Evolutionary conservation across 2,113 vertebrate genomes (phyloP).

Genomic region (Clupea harengus): DNA sequence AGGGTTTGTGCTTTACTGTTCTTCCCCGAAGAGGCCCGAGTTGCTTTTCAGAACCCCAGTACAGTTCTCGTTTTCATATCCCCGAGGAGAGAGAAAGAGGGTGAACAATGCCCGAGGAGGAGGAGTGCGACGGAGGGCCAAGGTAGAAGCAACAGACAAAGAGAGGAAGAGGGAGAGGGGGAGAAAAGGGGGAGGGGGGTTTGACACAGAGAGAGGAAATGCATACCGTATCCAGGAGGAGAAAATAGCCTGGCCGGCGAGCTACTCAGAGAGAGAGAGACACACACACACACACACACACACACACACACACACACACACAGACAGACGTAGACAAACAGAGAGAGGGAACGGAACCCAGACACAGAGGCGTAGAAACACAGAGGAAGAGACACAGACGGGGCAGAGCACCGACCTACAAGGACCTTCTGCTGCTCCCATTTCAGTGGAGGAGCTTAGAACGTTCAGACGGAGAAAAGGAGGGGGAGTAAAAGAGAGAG

Average conservation of each 20-base stretch:
- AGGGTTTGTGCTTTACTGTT: neutral
- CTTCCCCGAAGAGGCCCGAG: neutral
- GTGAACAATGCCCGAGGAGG: conserved; percentile 58
- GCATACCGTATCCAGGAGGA: conserved; percentile 46
- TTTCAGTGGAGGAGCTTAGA: neutral
- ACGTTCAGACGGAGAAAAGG: neutral
- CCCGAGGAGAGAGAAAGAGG: neutral
- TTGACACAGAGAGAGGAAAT: conserved; percentile 48
- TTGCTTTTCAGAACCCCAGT: neutral
- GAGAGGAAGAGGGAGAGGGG: conserved; percentile 41
- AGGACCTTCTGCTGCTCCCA: neutral
- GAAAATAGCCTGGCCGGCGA: conserved; percentile 48
- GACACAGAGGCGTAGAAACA: conserved; percentile 34
- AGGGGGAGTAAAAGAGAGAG: neutral
- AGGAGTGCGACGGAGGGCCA: conserved; percentile 39
- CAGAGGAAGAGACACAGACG: conserved; percentile 1
- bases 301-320: conserved; percentile 24
- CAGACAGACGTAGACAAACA: conserved; percentile 29
- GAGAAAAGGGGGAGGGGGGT: conserved; percentile 61
- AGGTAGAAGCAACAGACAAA: conserved; percentile 44
- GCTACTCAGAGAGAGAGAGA: conserved; percentile 21
- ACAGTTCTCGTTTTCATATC: conserved; percentile 1
- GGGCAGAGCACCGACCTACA: neutral
- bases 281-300: conserved; percentile 32
- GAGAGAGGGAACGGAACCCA: conserved; percentile 36